phyloP scores from a whole-genome alignment of 2,113 vertebrate species.

The Chamaetylas fuelleborni region DNA sequence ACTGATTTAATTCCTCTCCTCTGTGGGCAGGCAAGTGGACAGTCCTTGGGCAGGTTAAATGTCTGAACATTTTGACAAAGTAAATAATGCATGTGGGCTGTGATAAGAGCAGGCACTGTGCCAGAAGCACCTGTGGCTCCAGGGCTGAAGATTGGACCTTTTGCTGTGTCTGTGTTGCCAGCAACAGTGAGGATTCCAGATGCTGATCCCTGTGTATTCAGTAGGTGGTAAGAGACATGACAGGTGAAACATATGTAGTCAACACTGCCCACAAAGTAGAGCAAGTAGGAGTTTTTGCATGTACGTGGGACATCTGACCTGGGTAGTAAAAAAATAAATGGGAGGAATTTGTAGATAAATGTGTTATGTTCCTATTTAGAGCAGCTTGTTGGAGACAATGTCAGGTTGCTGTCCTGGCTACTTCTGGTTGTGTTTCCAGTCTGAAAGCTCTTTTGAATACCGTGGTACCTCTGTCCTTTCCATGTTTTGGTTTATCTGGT shows the following conservation, averaged over 20 bases:
- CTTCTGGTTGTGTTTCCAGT: neutral
- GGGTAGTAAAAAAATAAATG: neutral
- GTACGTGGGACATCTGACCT: rapidly evolving
- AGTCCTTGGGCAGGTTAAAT: neutral
- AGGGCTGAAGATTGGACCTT: neutral
- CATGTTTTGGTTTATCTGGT: neutral
- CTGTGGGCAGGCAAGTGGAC: neutral
- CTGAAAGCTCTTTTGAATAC: neutral
- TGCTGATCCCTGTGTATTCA: neutral
- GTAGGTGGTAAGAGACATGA: neutral
- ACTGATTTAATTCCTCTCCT: neutral
- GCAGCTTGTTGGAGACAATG: neutral
- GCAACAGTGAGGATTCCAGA: neutral
- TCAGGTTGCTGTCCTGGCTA: neutral
- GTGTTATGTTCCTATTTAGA: neutral
- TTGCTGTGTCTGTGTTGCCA: neutral
- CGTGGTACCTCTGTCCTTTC: neutral
- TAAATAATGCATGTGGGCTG: neutral
- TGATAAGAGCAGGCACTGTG: neutral
- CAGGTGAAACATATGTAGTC: neutral
- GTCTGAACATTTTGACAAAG: neutral
- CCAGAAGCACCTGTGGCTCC: neutral
- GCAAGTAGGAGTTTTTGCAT: neutral
- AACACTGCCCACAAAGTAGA: neutral
- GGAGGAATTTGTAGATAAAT: neutral